Percentiles rank a stretch among this genome's conserved stretches.
phyloP scores from a whole-genome alignment of 2,888 invertebrate genomes.

The Rhingia rostrata region DNA sequence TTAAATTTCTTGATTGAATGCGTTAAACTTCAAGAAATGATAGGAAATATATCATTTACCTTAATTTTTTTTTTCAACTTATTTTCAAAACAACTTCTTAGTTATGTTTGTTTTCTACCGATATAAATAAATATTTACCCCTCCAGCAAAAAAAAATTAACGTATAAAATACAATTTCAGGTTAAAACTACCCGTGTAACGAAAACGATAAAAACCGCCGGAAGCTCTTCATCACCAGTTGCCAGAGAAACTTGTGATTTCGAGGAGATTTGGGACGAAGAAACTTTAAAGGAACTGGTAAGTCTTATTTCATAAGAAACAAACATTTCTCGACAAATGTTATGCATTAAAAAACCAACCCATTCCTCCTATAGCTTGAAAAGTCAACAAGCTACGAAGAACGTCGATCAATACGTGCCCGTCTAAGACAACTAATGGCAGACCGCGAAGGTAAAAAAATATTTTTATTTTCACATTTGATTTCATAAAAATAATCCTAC shows the following conservation, averaged over 20 bases:
- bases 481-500: constrained; percentile 5
- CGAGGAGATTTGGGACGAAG: constrained; percentile 91
- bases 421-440: constrained; percentile 92
- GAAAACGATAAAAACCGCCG: constrained; percentile 82
- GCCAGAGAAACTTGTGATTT: constrained; percentile 85
- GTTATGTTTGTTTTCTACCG: background rate
- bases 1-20: too few relatives aligned
- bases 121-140: background rate
- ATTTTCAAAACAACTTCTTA: too few relatives aligned
- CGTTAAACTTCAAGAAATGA: too few relatives aligned
- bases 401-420: constrained; percentile 90
- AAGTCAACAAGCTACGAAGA: constrained; percentile 94
- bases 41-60: too few relatives aligned
- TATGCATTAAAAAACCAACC: background rate
- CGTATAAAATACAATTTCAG: constrained; percentile 78
- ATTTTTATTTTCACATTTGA: background rate
- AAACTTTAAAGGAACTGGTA: constrained; percentile 88
- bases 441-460: constrained; percentile 90
- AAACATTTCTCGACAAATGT: background rate
- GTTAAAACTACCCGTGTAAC: constrained; percentile 84
- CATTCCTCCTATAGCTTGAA: constrained; percentile 86
- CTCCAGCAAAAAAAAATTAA: background rate
- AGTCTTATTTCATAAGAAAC: constrained; percentile 79
- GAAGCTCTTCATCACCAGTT: constrained; percentile 83
- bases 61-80: too few relatives aligned